These are phyloP conservation scores for Pelecanus crispus DNA, from an alignment of 2,113 vertebrate species.

Conservation along the genomic window DNA sequence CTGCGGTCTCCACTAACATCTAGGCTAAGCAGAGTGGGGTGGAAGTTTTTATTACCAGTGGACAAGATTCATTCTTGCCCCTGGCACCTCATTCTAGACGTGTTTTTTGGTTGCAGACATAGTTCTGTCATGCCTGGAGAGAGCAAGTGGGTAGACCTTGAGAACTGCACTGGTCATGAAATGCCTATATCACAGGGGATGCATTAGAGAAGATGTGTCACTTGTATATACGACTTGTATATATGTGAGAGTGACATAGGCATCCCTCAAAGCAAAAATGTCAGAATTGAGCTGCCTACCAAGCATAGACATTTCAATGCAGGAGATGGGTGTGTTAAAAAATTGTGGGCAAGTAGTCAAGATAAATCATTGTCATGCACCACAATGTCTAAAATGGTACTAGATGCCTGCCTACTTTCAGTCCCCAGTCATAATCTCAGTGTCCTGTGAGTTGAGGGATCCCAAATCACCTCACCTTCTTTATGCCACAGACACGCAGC, in stretches of 20 bases:
- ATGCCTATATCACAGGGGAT: not conserved
- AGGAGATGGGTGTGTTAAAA: not conserved
- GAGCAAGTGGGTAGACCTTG: not conserved
- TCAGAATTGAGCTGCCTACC: not conserved
- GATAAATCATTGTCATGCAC: not conserved
- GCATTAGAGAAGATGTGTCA: not conserved
- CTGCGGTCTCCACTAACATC: not conserved
- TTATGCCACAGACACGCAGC: not conserved
- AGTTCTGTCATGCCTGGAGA: not conserved
- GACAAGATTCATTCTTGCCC: not conserved
- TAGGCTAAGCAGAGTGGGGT: not conserved
- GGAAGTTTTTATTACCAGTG: not conserved
- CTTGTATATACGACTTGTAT: not conserved
- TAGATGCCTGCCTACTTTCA: not conserved
- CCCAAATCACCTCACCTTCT: not conserved
- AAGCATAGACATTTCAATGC: not conserved
- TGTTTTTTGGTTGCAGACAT: not conserved
- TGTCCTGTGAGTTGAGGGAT: not conserved
- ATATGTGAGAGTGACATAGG: not conserved
- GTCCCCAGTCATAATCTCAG: not conserved
- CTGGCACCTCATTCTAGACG: not conserved
- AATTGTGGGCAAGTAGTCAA: not conserved
- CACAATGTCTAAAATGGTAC: not conserved
- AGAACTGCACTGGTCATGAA: not conserved
- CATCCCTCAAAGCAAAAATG: not conserved